Evolutionary conservation across 2,797 vertebrate genomes (phyloP).

Genomic region (Hephaestus fuliginosus): DNA sequence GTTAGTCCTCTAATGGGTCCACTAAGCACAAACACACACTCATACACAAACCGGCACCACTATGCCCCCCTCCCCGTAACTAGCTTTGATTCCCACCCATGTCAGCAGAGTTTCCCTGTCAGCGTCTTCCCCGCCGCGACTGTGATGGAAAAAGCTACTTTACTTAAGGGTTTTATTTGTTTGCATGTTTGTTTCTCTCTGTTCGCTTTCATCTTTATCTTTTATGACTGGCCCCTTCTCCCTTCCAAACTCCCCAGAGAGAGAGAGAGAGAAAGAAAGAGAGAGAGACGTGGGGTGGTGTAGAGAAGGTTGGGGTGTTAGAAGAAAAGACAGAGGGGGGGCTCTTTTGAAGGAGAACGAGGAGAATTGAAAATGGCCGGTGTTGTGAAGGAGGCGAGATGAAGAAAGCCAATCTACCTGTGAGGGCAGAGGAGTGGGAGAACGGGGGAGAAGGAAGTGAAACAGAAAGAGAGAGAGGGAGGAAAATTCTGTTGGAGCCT

Average conservation of each 20-base stretch:
- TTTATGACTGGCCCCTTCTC: constrained; percentile 84
- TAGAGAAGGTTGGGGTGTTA: constrained; percentile 3
- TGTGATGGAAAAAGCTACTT: constrained; percentile 83
- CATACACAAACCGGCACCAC: constrained; percentile 13
- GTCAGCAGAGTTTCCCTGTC: constrained; percentile 77
- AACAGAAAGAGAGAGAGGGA: constrained; percentile 37
- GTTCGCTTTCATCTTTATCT: constrained; percentile 87
- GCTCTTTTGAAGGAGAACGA: constrained; percentile 84
- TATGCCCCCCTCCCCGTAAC: constrained; percentile 34
- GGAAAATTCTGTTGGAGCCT: constrained; percentile 39
- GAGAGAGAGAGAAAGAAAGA: constrained; percentile 19
- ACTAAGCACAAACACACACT: constrained; percentile 53
- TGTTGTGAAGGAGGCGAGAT: constrained; percentile 82
- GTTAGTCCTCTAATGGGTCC: constrained; percentile 70
- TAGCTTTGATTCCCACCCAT: constrained; percentile 75
- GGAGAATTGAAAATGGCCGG: constrained; percentile 85
- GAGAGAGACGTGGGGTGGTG: constrained; percentile 65
- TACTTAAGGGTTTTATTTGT: constrained; percentile 86
- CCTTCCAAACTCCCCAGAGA: constrained; percentile 71
- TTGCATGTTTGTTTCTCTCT: constrained; percentile 84
- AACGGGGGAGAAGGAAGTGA: constrained; percentile 40
- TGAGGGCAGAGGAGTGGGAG: constrained; percentile 70
- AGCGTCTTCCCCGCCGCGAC: constrained; percentile 68
- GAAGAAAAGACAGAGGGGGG: constrained; percentile 60
- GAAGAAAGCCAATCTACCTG: constrained; percentile 84